These are phyloP conservation scores for Nomada ferruginata DNA, from an alignment of 2,888 invertebrate species.

Conservation along the genomic window DNA sequence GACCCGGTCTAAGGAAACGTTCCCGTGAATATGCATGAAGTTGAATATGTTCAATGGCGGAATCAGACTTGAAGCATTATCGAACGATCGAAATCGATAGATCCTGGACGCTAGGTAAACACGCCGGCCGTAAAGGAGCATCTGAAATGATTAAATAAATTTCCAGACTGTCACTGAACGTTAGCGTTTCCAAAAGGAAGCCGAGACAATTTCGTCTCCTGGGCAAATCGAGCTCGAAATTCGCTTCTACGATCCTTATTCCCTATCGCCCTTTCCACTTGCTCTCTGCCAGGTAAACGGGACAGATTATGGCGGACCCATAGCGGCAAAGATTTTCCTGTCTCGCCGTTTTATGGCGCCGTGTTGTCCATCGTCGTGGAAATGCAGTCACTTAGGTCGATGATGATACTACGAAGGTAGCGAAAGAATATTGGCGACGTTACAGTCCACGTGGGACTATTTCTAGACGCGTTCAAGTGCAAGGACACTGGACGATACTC, in stretches of 20 bases:
- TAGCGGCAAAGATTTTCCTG: background rate
- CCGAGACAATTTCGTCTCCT: background rate
- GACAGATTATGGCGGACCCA: conserved; percentile 8
- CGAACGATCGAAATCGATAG: conserved; percentile 19
- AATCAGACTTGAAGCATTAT: conserved; percentile 37
- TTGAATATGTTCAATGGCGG: conserved; percentile 3
- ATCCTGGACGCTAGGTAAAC: too few relatives aligned
- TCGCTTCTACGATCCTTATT: background rate
- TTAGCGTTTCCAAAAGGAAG: too few relatives aligned
- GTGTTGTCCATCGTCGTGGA: conserved; percentile 13
- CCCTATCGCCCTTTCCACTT: background rate
- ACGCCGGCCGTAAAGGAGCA: too few relatives aligned
- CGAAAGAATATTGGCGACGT: conserved; percentile 9
- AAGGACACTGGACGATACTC: conserved; percentile 33
- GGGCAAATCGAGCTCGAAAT: background rate
- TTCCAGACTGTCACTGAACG: too few relatives aligned
- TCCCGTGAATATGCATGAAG: conserved; percentile 39
- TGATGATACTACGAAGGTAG: background rate
- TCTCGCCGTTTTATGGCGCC: conserved; percentile 31
- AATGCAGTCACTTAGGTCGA: conserved; percentile 11
- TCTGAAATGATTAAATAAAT: too few relatives aligned
- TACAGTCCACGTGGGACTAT: conserved; percentile 33
- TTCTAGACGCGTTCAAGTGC: conserved; percentile 29
- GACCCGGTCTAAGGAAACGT: conserved; percentile 5
- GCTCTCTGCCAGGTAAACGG: conserved; percentile 9